Evolutionary conservation across 2,888 invertebrate species (phyloP), one percentile per base, ranked within the genome.

Genomic region (Agrenia bidenticulata): DNA sequence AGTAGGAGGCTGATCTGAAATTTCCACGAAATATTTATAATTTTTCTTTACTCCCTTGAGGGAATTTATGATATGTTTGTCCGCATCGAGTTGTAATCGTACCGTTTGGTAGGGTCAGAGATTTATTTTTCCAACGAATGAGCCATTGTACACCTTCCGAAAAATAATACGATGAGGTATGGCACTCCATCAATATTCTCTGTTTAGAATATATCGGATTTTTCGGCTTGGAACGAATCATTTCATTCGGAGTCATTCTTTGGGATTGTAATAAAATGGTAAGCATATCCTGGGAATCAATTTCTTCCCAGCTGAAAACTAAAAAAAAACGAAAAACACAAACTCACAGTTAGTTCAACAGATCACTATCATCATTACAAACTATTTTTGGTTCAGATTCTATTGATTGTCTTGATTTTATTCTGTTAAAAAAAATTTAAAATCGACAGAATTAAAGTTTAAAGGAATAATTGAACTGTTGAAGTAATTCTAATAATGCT

Each of bases 221-320:
- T 54, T 54, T 26, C 17, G 27, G 54, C 17, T 54, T 54, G 32
- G 41, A 5, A 7, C 27, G 51, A 39, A 11, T 39, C 15, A 19
- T 45, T 45, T 15, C 45, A 15, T 45, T 15, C 15, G 19, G 15
- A n/a, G 19, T 5, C 15, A 15, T 17, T 37, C 19, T 49, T 49
- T 21, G 23, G 5, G 51, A 11, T 7, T 17, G 9, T 17, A 49
- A 7, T 7, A 7, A 15, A 4, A 69, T 53, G 11, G 17, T 49
- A 26, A 73, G 37, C 73, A 73, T 73, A 37, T 69, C 67, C 17
- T 72, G 67, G 7, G 74, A 69, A 23, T 70, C 67, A 27, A 74
- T 74, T 64, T 74, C 70, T 42, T 57, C 54, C 74, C 74, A 74
- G 27, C 57, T 66, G 23, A 70, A 69, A 64, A 67, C 73, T 74